A percentile compares a stretch with the other conserved stretches of the same genome.
phyloP scores from a whole-genome alignment of 2,888 invertebrate genomes.

The Luffia ferchaultella region DNA sequence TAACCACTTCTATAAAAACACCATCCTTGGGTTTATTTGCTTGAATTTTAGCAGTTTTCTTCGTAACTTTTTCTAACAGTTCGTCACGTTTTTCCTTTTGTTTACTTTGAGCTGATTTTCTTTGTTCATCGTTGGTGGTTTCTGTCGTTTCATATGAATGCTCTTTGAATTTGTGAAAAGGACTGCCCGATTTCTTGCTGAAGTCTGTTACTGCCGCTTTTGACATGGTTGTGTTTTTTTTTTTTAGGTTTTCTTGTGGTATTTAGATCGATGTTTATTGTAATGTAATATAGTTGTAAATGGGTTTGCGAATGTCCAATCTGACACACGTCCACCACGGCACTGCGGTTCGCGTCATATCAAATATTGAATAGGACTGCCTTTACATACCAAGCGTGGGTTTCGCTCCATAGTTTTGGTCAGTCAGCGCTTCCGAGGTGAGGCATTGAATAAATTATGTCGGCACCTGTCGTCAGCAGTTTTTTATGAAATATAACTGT shows the following conservation, averaged over 20 bases:
- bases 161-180: conserved; percentile 27
- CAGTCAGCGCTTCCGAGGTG: conserved; percentile 51
- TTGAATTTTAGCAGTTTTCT: conserved; percentile 50
- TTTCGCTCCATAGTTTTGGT: conserved; percentile 59
- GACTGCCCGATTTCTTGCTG: conserved; percentile 32
- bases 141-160: conserved; percentile 20
- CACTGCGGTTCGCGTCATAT: conserved; percentile 17
- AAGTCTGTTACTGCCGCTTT: conserved; percentile 47
- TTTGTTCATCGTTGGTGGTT: conserved; percentile 37
- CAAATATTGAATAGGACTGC: conserved; percentile 34
- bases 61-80: conserved; percentile 42
- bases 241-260: neutral
- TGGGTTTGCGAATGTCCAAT: neutral
- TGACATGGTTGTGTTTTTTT: conserved; percentile 29
- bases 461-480: neutral
- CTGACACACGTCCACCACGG: neutral
- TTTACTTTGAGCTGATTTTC: conserved; percentile 38
- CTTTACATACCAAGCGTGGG: conserved; percentile 50
- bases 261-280: neutral
- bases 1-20: conserved; percentile 52
- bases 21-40: conserved; percentile 47
- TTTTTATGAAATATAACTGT: conserved; percentile 20
- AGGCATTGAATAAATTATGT: conserved; percentile 57
- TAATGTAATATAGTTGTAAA: neutral
- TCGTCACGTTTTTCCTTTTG: conserved; percentile 51